A percentile compares a stretch with the other conserved stretches of the same genome.
Evolutionary conservation across 2,888 invertebrate species (phyloP).

Genomic region (Tetrapedia diversipes): DNA sequence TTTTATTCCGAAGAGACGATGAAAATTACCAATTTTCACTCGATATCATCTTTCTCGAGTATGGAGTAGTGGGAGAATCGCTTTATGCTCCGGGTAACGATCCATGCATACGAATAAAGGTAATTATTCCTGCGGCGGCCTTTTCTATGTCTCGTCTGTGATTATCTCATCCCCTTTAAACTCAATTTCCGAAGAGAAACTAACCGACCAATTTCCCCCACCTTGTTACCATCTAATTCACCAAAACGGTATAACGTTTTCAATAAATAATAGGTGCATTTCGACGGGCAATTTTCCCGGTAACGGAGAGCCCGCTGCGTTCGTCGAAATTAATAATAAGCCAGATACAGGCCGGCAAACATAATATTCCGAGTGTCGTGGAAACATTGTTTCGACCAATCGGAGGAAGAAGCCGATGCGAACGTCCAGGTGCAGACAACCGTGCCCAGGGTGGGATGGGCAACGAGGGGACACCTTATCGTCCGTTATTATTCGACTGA

Average conservation of each 20-base stretch:
- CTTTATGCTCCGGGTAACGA: no score
- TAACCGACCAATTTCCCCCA: constrained; percentile 1
- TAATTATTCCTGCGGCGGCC: no score
- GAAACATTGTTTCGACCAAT: constrained; percentile 60
- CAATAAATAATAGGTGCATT: constrained; percentile 2
- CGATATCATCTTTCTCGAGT: no score
- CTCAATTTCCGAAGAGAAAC: background rate
- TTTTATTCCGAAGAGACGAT: no score
- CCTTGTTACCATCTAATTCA: background rate
- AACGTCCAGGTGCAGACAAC: constrained; percentile 70
- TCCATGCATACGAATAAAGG: no score
- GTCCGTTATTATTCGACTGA: constrained; percentile 59
- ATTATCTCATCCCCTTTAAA: background rate
- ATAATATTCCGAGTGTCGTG: constrained; percentile 60
- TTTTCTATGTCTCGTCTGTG: no score
- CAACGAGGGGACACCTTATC: constrained; percentile 57
- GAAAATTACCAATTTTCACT: no score
- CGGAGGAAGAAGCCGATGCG: constrained; percentile 70
- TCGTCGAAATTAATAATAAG: constrained; percentile 15
- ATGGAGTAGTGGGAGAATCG: no score
- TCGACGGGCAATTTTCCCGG: constrained; percentile 4
- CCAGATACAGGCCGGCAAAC: constrained; percentile 61
- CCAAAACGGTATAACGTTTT: background rate
- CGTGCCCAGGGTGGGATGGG: constrained; percentile 26
- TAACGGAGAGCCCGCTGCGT: constrained; percentile 7